Evolutionary conservation across 2,797 vertebrate species (phyloP), one percentile per base, ranked within the genome.

Genomic region (Pelobates cultripes): DNA sequence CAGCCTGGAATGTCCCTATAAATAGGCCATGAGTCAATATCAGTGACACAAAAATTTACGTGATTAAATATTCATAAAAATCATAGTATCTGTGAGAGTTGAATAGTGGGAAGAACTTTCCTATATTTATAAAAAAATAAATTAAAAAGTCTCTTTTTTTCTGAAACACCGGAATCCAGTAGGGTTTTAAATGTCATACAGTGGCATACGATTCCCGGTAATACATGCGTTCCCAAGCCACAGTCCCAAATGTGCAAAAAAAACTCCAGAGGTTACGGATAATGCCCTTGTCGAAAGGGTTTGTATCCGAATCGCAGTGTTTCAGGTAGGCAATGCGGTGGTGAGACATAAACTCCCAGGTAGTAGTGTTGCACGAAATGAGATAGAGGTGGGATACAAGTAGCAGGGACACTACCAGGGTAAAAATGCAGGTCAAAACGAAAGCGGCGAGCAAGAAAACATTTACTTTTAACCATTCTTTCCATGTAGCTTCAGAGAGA

Each of bases 321-420:
- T 91, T 95, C 89, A 99, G 95, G 95, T 99, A 99, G 88, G 96
- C 94, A 78, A 99, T 97, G 86, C 96, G 95, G 81, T 99, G 96
- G 14, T 94, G 92, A 0, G 96, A 97, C 94, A 97, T 96, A 92
- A 99, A 99, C 88, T 99, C 98, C 98, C 98, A 99, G 42, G 96
- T 98, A 73, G 98, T 99, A 79, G 94, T 95, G 89, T 99, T 98
- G 82, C 94, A 92, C 0, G 97, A 96, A 69, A 97, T 94, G 87
- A 99, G 94, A 90, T 98, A 99, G 68, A 98, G 92, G 81, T 99
- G 97, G 0, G 95, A 98, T 75, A 92, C 90, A 1, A 99, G 93
- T 83, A 99, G 93, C 55, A 99, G 94, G 75, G 93, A 73, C 8
- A 94, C 94, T 3, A 96, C 91, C 73, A 90, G 64, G 0, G 93